Evolutionary conservation across 1,140 invertebrate genomes (phyloP).

Genomic region (Elysia chlorotica): DNA sequence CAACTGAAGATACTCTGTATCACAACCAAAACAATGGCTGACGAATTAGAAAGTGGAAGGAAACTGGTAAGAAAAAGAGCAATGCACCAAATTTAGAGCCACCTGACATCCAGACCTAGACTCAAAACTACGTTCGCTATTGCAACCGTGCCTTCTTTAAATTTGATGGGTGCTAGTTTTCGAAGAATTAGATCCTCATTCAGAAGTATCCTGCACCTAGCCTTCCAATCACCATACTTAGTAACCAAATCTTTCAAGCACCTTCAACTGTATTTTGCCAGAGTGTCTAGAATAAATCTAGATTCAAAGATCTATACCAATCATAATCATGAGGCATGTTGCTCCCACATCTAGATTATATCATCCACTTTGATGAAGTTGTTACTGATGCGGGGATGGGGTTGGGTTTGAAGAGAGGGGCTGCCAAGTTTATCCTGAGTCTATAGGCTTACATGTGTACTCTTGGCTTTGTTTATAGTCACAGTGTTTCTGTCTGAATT

Average conservation of each 20-base stretch:
- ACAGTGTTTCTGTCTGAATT: no score
- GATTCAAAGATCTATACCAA: no score
- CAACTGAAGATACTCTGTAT: no score
- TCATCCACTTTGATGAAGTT: no score
- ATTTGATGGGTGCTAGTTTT: background rate
- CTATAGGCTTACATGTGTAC: no score
- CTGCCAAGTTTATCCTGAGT: no score
- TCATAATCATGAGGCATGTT: no score
- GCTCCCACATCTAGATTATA: background rate
- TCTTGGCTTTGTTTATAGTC: no score
- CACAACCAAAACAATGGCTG: conserved; percentile 36
- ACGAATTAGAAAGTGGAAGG: conserved; percentile 44
- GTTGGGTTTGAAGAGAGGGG: no score
- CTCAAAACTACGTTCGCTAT: background rate
- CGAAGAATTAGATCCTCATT: background rate
- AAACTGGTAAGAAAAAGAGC: conserved; percentile 50
- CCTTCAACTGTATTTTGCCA: background rate
- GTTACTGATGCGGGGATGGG: no score
- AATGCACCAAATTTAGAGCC: background rate
- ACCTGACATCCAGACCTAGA: background rate
- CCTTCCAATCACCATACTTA: background rate
- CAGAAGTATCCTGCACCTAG: background rate
- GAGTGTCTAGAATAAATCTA: no score
- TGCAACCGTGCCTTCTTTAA: background rate
- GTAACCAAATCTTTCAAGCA: background rate